Evolutionary conservation across 1,140 invertebrate genomes (phyloP).

Genomic region (Tyrophagus putrescentiae): DNA sequence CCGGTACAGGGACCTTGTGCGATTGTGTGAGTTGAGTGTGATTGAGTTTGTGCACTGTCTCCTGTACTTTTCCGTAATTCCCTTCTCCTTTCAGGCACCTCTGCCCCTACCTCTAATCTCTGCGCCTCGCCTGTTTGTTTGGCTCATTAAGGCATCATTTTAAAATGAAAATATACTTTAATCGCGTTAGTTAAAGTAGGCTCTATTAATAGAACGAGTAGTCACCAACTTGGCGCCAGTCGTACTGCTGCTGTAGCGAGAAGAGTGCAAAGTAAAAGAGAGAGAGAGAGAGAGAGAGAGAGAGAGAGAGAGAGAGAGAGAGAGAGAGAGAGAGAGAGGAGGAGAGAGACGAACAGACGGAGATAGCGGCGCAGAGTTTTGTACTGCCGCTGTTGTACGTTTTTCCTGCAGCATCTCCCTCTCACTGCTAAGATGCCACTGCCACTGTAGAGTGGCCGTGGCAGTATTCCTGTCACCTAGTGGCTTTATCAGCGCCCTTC

Average conservation of each 20-base stretch:
- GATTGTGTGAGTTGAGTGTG: not conserved
- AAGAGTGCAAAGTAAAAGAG: too few relatives aligned
- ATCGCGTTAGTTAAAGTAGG: conserved; percentile 13
- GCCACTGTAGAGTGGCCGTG: too few relatives aligned
- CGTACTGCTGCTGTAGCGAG: too few relatives aligned
- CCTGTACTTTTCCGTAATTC: not conserved
- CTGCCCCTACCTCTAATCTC: not conserved
- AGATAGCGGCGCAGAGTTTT: too few relatives aligned
- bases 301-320: too few relatives aligned
- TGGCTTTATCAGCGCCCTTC: conserved; percentile 1
- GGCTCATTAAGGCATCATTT: conserved; percentile 6
- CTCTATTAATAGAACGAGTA: conserved; percentile 5
- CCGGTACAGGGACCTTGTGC: too few relatives aligned
- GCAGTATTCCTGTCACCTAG: conserved; percentile 6
- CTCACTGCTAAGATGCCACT: not conserved
- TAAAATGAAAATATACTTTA: conserved; percentile 3
- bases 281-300: too few relatives aligned
- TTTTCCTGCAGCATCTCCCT: too few relatives aligned
- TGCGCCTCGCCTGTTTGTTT: not conserved
- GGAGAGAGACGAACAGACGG: too few relatives aligned
- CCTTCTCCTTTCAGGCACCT: not conserved
- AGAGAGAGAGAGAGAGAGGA: too few relatives aligned
- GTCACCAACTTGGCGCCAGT: too few relatives aligned
- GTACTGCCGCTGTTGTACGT: too few relatives aligned
- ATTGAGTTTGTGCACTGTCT: not conserved